Evolutionary conservation across 2,888 invertebrate genomes (phyloP).

Genomic region (Pristionchus arcanus): DNA sequence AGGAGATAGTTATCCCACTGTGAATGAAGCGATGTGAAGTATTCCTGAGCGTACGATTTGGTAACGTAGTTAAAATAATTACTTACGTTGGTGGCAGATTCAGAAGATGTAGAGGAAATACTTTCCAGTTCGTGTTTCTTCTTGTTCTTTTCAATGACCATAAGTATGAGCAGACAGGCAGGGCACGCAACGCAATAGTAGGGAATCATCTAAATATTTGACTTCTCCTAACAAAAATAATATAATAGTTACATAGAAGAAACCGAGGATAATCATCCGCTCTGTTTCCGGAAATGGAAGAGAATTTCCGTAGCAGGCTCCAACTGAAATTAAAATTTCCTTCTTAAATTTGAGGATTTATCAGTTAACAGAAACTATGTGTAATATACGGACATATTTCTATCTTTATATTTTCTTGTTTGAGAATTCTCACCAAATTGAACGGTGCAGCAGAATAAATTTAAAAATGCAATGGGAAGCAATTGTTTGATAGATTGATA

Average conservation of each 20-base stretch:
- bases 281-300: background rate
- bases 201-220: background rate
- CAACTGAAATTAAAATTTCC: too few species aligned
- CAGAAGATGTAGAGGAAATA: background rate
- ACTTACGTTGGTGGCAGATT: background rate
- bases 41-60: background rate
- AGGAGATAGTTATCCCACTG: background rate
- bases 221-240: too few species aligned
- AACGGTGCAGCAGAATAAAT: background rate
- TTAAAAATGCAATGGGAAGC: conserved; percentile 4
- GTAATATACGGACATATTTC: too few species aligned
- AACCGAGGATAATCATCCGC: background rate
- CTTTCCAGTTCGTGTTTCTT: background rate
- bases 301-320: background rate
- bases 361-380: too few species aligned
- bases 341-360: too few species aligned
- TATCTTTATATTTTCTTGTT: too few species aligned
- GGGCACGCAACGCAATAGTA: conserved; percentile 17
- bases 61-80: background rate
- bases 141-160: background rate
- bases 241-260: background rate
- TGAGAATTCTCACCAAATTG: background rate
- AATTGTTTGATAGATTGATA: background rate
- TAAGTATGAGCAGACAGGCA: background rate
- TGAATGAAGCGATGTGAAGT: background rate